Evolutionary conservation across 1,140 invertebrate genomes (phyloP).

Genomic region (Oryzaephilus surinamensis): DNA sequence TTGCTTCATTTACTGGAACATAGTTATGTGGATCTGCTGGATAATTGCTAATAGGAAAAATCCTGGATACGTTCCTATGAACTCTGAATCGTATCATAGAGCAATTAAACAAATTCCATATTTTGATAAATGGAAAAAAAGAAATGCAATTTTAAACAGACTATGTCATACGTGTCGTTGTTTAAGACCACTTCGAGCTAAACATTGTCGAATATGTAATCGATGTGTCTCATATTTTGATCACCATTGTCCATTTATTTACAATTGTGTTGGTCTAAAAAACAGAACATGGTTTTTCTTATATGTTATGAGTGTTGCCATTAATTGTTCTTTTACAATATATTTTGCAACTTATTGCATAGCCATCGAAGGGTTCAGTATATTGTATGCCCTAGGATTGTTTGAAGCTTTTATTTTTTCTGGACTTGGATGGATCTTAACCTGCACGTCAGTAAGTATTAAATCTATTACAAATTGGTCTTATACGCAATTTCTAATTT

Average conservation of each 20-base stretch:
- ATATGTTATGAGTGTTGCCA: conserved; percentile 74
- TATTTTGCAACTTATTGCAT: conserved; percentile 84
- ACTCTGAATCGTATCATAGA: conserved; percentile 79
- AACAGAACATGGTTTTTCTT: conserved; percentile 87
- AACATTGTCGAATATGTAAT: conserved; percentile 86
- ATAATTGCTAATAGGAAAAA: conserved; percentile 79
- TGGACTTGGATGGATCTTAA: conserved; percentile 74
- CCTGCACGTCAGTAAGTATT: conserved; percentile 71
- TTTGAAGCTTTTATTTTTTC: conserved; percentile 75
- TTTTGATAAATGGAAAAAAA: conserved; percentile 81
- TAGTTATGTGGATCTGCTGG: conserved; percentile 86
- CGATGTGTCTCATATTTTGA: conserved; percentile 87
- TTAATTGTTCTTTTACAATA: conserved; percentile 76
- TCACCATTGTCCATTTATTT: conserved; percentile 91
- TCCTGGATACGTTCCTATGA: conserved; percentile 79
- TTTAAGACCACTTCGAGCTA: conserved; percentile 73
- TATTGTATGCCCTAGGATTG: conserved; percentile 68
- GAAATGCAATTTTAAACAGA: conserved; percentile 71
- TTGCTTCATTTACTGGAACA: conserved; percentile 81
- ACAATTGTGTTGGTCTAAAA: conserved; percentile 80
- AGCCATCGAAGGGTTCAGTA: conserved; percentile 71
- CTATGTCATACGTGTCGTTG: conserved; percentile 86
- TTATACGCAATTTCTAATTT: too few species aligned
- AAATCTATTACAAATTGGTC: background rate
- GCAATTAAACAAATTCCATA: conserved; percentile 83